Conservation (phyloP, 2,113 vertebrate genomes). For the Clarias magur region DNA sequence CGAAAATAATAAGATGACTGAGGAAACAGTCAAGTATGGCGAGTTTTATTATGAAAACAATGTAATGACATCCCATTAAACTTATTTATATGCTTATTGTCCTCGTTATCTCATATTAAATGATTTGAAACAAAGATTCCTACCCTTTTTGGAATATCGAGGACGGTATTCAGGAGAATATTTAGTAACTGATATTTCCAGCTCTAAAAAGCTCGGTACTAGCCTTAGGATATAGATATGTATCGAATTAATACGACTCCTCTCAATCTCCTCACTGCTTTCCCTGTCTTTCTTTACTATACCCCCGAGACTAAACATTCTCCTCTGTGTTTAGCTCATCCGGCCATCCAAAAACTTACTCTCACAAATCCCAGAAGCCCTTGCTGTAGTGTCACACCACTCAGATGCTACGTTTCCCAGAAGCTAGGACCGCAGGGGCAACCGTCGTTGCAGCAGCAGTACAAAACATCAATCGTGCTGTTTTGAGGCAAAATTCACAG, state of each 20-base stretch:
- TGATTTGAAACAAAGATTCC: neutral
- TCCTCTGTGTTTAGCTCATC: slow-evolving; percentile 8
- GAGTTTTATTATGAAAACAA: too few species aligned
- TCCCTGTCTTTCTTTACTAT: neutral
- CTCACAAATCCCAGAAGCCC: slow-evolving; percentile 37
- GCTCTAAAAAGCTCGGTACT: neutral
- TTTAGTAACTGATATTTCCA: neutral
- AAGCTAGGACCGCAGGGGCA: neutral
- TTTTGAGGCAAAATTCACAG: neutral
- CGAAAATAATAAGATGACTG: too few species aligned
- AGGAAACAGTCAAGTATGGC: too few species aligned
- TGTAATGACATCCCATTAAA: neutral
- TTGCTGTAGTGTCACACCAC: slow-evolving; percentile 6
- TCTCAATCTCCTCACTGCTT: neutral
- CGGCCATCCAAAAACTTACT: neutral
- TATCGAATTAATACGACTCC: neutral
- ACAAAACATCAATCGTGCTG: neutral
- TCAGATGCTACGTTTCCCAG: slow-evolving; percentile 22
- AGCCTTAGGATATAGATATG: neutral
- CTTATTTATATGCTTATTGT: neutral
- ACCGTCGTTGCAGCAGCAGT: neutral
- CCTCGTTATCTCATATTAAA: neutral
- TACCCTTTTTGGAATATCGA: neutral
- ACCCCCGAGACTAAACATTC: slow-evolving; percentile 21
- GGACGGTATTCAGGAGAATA: neutral